A percentile compares a stretch with the other conserved stretches of the same genome.
Evolutionary conservation across 2,888 invertebrate species (phyloP).

Genomic region (Drosophila neutralis): DNA sequence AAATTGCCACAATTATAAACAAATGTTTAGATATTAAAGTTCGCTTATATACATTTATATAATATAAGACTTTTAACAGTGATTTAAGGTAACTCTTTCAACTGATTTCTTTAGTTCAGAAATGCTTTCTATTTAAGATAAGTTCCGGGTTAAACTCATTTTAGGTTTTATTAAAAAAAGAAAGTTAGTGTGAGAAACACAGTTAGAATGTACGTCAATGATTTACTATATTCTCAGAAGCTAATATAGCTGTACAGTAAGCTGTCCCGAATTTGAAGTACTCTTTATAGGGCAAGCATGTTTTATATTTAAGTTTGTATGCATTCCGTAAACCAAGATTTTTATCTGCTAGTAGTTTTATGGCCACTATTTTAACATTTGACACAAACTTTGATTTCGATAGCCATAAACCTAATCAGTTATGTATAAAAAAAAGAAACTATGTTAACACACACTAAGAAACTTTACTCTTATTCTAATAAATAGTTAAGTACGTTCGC

Average conservation of each 20-base stretch:
- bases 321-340: not conserved
- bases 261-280: not conserved
- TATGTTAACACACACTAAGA: slow-evolving; percentile 10
- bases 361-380: not conserved
- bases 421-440: slow-evolving; percentile 28
- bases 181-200: not conserved
- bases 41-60: not conserved
- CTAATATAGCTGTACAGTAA: not conserved
- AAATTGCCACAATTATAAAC: not conserved
- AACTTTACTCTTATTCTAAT: slow-evolving; percentile 4
- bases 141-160: not conserved
- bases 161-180: not conserved
- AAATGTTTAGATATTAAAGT: not conserved
- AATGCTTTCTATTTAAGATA: not conserved
- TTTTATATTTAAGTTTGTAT: not conserved
- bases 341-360: not conserved
- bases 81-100: not conserved
- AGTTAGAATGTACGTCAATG: not conserved
- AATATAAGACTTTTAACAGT: not conserved
- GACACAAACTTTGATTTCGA: not conserved
- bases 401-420: not conserved
- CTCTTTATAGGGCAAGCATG: not conserved
- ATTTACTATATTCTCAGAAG: not conserved
- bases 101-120: not conserved
- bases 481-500: not conserved